Conservation (phyloP, 2,888 invertebrate genomes). For the Mythimna vitellina region DNA sequence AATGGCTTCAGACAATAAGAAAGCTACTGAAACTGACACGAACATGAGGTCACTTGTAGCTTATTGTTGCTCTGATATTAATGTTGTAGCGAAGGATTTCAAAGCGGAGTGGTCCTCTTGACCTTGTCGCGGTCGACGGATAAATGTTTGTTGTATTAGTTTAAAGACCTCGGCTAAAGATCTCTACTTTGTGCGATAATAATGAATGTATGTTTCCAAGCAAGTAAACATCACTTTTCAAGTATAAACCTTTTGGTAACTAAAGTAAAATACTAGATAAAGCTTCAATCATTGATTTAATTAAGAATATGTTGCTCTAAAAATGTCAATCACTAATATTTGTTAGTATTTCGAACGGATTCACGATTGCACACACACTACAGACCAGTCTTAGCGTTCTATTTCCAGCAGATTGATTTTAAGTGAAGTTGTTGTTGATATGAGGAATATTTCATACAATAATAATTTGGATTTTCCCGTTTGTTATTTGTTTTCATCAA, state of each 20-base stretch:
- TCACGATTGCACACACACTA: constrained; percentile 24
- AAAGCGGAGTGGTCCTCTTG: constrained; percentile 35
- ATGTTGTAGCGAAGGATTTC: constrained; percentile 41
- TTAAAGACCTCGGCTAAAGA: constrained; percentile 33
- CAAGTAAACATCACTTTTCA: not conserved
- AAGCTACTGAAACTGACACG: constrained; percentile 10
- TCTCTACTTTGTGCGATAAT: constrained; percentile 21
- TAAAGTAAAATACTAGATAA: constrained; percentile 1
- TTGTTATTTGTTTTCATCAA: constrained; percentile 38
- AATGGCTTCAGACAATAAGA: constrained; percentile 27
- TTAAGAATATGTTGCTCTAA: constrained; percentile 27
- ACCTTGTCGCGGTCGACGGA: constrained; percentile 26
- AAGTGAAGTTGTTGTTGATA: constrained; percentile 58
- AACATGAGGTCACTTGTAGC: constrained; percentile 40
- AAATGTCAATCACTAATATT: constrained; percentile 44
- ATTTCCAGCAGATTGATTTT: constrained; percentile 58
- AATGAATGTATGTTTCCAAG: constrained; percentile 24
- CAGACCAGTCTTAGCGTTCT: constrained; percentile 37
- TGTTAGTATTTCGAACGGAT: constrained; percentile 18
- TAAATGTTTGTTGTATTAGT: constrained; percentile 35
- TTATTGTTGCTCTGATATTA: constrained; percentile 46
- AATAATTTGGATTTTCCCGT: constrained; percentile 48
- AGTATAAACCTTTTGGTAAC: not conserved
- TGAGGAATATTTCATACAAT: constrained; percentile 46
- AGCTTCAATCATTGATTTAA: constrained; percentile 13